Percentiles rank a stretch among this genome's conserved stretches.
Conservation (phyloP, 2,113 vertebrate species). For the Stercorarius parasiticus region DNA sequence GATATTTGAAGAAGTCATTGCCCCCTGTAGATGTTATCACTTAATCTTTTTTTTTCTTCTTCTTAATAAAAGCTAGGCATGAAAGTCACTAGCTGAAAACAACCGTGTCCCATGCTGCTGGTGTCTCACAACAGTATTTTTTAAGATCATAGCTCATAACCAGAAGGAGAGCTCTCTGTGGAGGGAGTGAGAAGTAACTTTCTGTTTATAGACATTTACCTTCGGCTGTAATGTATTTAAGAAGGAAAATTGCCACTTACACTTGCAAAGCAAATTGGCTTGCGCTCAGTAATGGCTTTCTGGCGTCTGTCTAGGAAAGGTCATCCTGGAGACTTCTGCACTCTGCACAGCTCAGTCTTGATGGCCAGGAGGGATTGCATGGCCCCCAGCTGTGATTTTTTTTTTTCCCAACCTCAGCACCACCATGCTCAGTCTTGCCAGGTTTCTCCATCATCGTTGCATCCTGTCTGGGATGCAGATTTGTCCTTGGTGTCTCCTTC, state of each 20-base stretch:
- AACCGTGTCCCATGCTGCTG: not conserved
- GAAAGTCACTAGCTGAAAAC: not conserved
- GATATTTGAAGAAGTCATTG: constrained; percentile 30
- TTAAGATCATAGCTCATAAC: constrained; percentile 33
- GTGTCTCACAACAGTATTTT: not conserved
- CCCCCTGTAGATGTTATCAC: not conserved
- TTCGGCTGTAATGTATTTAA: constrained; percentile 69
- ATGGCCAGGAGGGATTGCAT: not conserved
- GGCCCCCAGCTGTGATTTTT: constrained; percentile 31
- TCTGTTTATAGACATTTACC: constrained; percentile 69
- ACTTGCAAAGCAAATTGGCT: constrained; percentile 76
- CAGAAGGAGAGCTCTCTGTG: constrained; percentile 3
- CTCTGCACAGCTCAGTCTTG: not conserved
- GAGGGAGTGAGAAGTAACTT: constrained; percentile 43
- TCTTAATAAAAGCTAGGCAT: constrained; percentile 8
- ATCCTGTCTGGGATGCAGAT: not conserved
- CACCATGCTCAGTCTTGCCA: not conserved
- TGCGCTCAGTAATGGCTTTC: constrained; percentile 60
- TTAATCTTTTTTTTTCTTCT: constrained; percentile 4
- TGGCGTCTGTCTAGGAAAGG: constrained; percentile 68
- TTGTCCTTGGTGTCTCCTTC: not conserved
- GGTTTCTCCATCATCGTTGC: not conserved
- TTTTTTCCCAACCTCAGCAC: not conserved
- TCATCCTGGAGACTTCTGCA: constrained; percentile 60
- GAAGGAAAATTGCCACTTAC: constrained; percentile 73